phyloP scores from a whole-genome alignment of 2,113 vertebrate species.

The Castor canadensis region DNA sequence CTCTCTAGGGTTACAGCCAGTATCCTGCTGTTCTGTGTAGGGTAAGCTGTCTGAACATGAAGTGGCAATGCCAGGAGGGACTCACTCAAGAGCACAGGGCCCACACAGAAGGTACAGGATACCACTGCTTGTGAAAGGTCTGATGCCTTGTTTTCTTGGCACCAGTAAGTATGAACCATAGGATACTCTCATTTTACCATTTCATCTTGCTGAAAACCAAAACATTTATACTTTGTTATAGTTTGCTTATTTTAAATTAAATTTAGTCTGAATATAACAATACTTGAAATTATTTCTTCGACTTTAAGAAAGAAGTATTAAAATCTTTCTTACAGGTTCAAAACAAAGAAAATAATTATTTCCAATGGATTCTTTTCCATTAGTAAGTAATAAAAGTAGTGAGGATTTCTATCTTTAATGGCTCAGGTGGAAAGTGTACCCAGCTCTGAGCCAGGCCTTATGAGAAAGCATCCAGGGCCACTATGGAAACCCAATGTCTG shows the following conservation, averaged over 20 bases:
- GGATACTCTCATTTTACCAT: not conserved
- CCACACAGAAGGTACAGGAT: not conserved
- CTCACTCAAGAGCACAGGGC: not conserved
- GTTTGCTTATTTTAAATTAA: not conserved
- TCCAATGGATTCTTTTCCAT: not conserved
- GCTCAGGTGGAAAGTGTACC: not conserved
- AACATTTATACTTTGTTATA: not conserved
- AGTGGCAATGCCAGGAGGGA: not conserved
- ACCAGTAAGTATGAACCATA: not conserved
- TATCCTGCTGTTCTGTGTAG: rapidly evolving
- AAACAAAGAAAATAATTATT: not conserved
- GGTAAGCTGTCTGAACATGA: not conserved
- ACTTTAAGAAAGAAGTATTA: slow-evolving; percentile 29
- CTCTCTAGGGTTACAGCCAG: not conserved
- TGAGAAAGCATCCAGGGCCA: not conserved
- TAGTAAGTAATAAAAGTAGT: not conserved
- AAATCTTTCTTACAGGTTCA: not conserved
- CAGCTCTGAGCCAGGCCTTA: not conserved
- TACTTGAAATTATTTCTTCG: not conserved
- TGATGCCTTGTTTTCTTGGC: not conserved
- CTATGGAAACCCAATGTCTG: too few species aligned
- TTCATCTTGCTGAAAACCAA: not conserved
- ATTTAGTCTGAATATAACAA: not conserved
- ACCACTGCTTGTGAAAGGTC: too few species aligned
- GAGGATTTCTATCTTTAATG: not conserved